phyloP scores from a whole-genome alignment of 2,888 invertebrate species.

The Drosophila anomalipes region DNA sequence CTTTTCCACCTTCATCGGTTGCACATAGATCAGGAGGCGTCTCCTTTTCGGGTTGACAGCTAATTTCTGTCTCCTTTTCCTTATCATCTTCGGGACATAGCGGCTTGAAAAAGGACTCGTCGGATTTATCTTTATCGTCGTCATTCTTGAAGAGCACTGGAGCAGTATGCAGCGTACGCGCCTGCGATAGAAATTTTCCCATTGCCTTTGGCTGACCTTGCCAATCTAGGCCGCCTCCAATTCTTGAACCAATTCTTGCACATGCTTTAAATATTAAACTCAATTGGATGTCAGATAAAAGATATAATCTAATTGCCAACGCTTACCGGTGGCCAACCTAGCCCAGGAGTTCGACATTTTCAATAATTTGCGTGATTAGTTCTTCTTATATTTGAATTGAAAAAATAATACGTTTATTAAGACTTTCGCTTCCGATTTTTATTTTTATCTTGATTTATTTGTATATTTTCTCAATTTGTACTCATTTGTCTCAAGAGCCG shows the following conservation, averaged over 20 bases:
- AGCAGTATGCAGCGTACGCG: constrained; percentile 35
- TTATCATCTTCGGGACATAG: constrained; percentile 8
- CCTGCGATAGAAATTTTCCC: not conserved
- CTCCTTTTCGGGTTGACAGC: not conserved
- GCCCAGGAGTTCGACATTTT: constrained; percentile 53
- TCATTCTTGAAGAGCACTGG: constrained; percentile 25
- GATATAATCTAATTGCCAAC: not conserved
- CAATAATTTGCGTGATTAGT: not conserved
- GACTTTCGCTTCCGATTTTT: not conserved
- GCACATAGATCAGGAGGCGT: not conserved
- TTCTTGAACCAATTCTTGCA: constrained; percentile 27
- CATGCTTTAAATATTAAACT: constrained; percentile 31
- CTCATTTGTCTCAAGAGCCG: constrained; percentile 1
- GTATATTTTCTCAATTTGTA: constrained; percentile 2
- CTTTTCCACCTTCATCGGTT: not conserved
- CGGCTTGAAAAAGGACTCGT: constrained; percentile 15
- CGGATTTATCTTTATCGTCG: constrained; percentile 28
- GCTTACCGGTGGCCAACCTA: constrained; percentile 58
- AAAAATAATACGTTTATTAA: not conserved
- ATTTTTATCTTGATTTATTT: not conserved
- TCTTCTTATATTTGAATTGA: not conserved
- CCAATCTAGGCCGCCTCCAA: not conserved
- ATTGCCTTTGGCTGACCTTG: constrained; percentile 4
- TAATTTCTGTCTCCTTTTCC: not conserved
- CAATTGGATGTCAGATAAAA: not conserved